Evolutionary conservation across 2,888 invertebrate species (phyloP), one percentile per base, ranked within the genome.

Genomic region (Baronia brevicornis): DNA sequence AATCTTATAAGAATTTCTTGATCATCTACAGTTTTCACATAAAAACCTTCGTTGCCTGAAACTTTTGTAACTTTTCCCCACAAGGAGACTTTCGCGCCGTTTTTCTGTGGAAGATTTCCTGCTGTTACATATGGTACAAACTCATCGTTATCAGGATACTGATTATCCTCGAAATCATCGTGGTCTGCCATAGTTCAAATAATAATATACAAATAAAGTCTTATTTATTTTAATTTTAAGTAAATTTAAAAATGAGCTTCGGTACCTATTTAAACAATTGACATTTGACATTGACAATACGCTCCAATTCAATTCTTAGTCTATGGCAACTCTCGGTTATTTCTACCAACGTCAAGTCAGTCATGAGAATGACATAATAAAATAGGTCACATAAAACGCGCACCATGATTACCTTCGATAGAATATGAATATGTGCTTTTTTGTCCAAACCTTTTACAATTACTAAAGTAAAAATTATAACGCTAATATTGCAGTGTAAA

Each of bases 21-120:
- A 17, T 82, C 84, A 41, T 84, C 84, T 3, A 74, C 79, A 36
- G 82, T 78, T 59, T 75, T 77, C 2, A 84, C 61, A 35, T 69
- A 70, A 41, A 85, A 84, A 5, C 75, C 82, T 53, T 82, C 82
- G 42, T 63, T 74, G 0, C 73, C 70, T 17, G 73, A 67, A 40
- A 82, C 78, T 60, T 70, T 77, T 1, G 74, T 75, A 27, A 84
- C 73, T 64, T 73, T 77, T 8, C 84, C 85, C 84, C 84, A 84
- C 18, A 84, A 46, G 2, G 67, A 53, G 0, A 85, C 66, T 70
- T 78, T 82, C 53, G 77, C 72, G 67, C 85, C 82, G 62, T 71
- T 78, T 54, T 71, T 72, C 42, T 77, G 75, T 8, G 67, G 46
- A 3, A 84, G 60, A 44, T 67, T 80, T 40, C 77, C 74, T 60